Conservation (phyloP, 2,888 invertebrate genomes). For the Molanna angustata region DNA sequence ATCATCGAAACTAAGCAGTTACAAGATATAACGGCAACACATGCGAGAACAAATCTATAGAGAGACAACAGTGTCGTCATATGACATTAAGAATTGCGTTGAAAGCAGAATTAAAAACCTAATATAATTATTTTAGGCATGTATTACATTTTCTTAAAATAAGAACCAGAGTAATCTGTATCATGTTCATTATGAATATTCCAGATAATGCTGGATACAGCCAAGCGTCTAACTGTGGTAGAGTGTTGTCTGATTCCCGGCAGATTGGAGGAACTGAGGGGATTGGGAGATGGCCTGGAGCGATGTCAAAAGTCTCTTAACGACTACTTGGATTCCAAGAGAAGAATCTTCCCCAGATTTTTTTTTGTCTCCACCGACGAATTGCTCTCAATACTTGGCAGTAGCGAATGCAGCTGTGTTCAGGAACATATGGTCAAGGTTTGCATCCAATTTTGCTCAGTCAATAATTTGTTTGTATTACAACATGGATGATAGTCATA, state of each 20-base stretch:
- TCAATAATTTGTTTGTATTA: no score
- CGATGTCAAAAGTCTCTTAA: slow-evolving; percentile 89
- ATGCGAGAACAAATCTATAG: no score
- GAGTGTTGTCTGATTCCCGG: slow-evolving; percentile 74
- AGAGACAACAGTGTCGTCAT: no score
- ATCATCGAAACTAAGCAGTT: no score
- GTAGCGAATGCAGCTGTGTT: slow-evolving; percentile 77
- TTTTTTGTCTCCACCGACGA: slow-evolving; percentile 95
- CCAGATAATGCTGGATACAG: slow-evolving; percentile 81
- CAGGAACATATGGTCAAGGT: slow-evolving; percentile 94
- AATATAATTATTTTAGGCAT: no score
- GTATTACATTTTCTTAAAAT: no score
- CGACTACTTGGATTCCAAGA: slow-evolving; percentile 85
- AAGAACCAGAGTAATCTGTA: no score
- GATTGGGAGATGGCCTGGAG: slow-evolving; percentile 73
- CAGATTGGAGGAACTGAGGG: slow-evolving; percentile 71
- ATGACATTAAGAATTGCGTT: no score
- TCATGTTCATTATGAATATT: no score
- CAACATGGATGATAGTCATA: no score
- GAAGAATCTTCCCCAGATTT: slow-evolving; percentile 85
- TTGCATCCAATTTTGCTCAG: slow-evolving; percentile 17
- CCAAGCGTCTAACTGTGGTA: slow-evolving; percentile 75
- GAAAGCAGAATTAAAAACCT: no score
- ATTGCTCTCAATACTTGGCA: slow-evolving; percentile 83
- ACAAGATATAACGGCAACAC: no score